A percentile compares a stretch with the other conserved stretches of the same genome.
phyloP scores from a whole-genome alignment of 2,888 invertebrate genomes.

The Polyploca ridens region DNA sequence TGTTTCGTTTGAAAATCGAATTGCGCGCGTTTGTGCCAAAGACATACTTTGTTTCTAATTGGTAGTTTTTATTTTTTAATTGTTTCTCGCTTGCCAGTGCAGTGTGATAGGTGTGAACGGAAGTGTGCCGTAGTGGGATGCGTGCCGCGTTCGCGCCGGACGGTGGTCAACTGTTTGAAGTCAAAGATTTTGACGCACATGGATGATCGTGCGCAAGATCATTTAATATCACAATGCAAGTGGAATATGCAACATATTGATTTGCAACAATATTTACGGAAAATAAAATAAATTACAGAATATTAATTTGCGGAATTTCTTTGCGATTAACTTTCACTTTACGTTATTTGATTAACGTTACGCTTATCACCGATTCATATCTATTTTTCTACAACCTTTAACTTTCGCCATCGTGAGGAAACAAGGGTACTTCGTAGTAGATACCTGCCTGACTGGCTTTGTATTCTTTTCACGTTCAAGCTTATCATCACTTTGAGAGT shows the following conservation, averaged over 20 bases:
- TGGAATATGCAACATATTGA: not conserved
- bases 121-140: conserved; percentile 35
- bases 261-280: not conserved
- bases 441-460: too few relatives aligned
- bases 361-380: too few relatives aligned
- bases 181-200: conserved; percentile 42
- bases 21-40: conserved; percentile 32
- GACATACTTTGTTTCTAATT: conserved; percentile 24
- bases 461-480: too few relatives aligned
- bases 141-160: conserved; percentile 71
- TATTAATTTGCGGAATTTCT: not conserved
- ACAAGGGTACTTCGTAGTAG: too few relatives aligned
- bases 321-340: not conserved
- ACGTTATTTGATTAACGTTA: too few relatives aligned
- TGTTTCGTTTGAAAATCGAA: conserved; percentile 36
- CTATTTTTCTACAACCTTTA: too few relatives aligned
- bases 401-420: too few relatives aligned
- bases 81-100: conserved; percentile 53
- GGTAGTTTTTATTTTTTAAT: conserved; percentile 37
- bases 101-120: conserved; percentile 25
- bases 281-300: not conserved
- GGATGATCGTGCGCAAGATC: conserved; percentile 20
- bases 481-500: too few relatives aligned
- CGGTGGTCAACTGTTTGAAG: conserved; percentile 75
- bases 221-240: conserved; percentile 16